Evolutionary conservation across 2,797 vertebrate genomes (phyloP).

Genomic region (Anguilla anguilla): DNA sequence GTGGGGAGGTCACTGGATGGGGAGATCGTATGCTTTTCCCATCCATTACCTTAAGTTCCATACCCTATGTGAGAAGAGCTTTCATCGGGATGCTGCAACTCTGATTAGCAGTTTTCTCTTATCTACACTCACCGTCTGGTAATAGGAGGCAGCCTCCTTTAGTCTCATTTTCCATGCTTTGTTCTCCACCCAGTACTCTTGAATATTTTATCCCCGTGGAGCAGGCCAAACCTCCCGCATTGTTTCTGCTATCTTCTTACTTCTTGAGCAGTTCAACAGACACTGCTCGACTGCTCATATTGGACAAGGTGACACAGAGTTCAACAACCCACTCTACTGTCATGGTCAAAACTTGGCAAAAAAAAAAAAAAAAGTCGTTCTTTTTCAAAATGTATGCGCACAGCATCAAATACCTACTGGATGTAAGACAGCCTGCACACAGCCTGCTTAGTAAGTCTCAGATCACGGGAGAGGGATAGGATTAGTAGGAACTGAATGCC

Average conservation of each 20-base stretch:
- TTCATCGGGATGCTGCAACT: constrained; percentile 26
- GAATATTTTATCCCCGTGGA: constrained; percentile 63
- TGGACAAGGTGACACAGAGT: constrained; percentile 31
- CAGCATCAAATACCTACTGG: background rate
- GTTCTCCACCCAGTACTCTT: constrained; percentile 44
- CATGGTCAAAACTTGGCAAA: constrained; percentile 33
- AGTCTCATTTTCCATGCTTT: constrained; percentile 35
- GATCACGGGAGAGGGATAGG: background rate
- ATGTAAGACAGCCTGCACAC: background rate
- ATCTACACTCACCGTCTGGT: constrained; percentile 38
- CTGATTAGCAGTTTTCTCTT: constrained; percentile 32
- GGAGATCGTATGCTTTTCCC: background rate
- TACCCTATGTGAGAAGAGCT: background rate
- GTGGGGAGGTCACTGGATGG: background rate
- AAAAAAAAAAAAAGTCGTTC: constrained; percentile 38
- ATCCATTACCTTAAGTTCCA: background rate
- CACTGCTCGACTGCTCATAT: background rate
- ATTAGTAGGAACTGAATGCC: background rate
- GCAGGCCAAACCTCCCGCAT: constrained; percentile 49
- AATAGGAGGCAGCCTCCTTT: constrained; percentile 27
- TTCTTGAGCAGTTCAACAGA: constrained; percentile 40
- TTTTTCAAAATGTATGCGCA: background rate
- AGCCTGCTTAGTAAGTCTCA: background rate
- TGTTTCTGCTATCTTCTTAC: constrained; percentile 52
- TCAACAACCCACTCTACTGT: constrained; percentile 46